These are phyloP conservation scores for Rachycentron canadum DNA, from an alignment of 2,797 vertebrate genomes.

Conservation along the genomic window DNA sequence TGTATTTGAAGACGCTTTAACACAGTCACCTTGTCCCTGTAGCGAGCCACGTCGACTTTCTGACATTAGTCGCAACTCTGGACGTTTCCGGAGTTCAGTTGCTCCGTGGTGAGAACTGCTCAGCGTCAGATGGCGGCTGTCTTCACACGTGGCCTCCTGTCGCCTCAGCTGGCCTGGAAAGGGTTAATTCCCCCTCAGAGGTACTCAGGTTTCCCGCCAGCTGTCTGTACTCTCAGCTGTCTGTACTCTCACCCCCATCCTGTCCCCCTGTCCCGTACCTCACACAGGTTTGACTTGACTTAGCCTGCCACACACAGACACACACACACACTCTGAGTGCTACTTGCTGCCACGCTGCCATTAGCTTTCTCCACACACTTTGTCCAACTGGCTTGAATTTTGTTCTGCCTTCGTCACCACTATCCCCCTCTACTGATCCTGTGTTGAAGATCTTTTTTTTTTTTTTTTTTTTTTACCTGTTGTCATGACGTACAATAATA, in stretches of 20 bases:
- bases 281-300: conserved; percentile 38
- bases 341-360: neutral
- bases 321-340: conserved; percentile 2
- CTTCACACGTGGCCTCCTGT: conserved; percentile 48
- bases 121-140: conserved; percentile 34
- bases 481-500: neutral
- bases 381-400: conserved; percentile 5
- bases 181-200: conserved; percentile 73
- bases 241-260: conserved; percentile 65
- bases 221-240: conserved; percentile 84
- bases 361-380: conserved; percentile 4
- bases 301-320: conserved; percentile 3
- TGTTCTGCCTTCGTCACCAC: neutral
- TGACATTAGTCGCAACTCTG: neutral
- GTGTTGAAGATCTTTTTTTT: neutral
- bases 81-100: conserved; percentile 25
- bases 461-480: neutral
- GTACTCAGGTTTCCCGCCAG: conserved; percentile 81
- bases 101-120: neutral
- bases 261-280: conserved; percentile 47
- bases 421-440: neutral
- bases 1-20: neutral
- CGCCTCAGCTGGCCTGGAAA: conserved; percentile 52
- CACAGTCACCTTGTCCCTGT: conserved; percentile 29
- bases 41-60: neutral